Evolutionary conservation across 2,888 invertebrate genomes (phyloP).

Genomic region (Leptura quadrifasciata): DNA sequence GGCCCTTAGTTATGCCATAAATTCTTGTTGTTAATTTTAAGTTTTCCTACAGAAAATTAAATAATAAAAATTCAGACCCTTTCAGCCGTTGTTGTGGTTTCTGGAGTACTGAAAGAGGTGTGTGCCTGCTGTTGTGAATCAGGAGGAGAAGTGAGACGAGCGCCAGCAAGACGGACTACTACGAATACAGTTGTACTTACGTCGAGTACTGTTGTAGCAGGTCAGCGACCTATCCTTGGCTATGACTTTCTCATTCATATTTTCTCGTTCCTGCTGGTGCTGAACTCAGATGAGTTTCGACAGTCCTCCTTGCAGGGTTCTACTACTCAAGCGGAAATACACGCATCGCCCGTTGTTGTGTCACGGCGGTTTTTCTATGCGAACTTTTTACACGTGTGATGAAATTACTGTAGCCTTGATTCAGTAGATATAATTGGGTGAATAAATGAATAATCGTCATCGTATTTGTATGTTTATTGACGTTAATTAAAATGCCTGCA

Average conservation of each 20-base stretch:
- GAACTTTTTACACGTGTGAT: no score
- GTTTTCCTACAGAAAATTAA: no score
- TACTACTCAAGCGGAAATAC: neutral
- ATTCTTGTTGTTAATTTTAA: no score
- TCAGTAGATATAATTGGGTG: no score
- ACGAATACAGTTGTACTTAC: constrained; percentile 53
- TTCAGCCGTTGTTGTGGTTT: constrained; percentile 11
- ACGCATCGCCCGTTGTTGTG: neutral
- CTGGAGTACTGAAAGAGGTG: constrained; percentile 32
- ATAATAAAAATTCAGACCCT: neutral
- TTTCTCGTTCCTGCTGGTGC: constrained; percentile 43
- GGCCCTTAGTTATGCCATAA: no score
- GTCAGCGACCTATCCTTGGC: constrained; percentile 73
- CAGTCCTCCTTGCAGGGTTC: constrained; percentile 21
- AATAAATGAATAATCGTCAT: no score
- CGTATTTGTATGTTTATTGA: no score
- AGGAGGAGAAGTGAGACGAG: constrained; percentile 24
- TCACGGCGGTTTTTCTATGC: no score
- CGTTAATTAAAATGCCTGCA: no score
- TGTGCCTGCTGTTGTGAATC: constrained; percentile 24
- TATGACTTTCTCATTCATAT: constrained; percentile 72
- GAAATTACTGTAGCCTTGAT: no score
- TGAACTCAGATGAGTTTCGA: constrained; percentile 36
- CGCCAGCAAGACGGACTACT: constrained; percentile 44
- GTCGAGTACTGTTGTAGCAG: constrained; percentile 58